A percentile compares a stretch with the other conserved stretches of the same genome.
phyloP scores from a whole-genome alignment of 2,113 vertebrate species.

The Dasyurus viverrinus region DNA sequence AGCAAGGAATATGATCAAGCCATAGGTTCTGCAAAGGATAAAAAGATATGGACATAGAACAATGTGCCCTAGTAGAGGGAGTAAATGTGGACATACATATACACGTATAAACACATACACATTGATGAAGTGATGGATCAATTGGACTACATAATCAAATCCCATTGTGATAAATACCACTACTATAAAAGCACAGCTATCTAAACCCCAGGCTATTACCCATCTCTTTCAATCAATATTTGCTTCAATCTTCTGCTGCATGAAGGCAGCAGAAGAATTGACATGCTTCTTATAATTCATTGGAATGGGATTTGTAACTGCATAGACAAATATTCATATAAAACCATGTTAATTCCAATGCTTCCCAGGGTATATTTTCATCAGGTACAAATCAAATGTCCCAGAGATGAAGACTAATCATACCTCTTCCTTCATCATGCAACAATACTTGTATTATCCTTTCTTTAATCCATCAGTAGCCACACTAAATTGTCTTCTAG shows the following conservation, averaged over 20 bases:
- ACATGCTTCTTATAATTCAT: background rate
- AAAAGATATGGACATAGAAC: background rate
- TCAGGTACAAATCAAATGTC: background rate
- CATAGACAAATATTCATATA: background rate
- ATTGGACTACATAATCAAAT: background rate
- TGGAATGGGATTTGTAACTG: background rate
- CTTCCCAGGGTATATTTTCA: background rate
- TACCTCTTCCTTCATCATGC: background rate
- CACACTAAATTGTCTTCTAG: background rate
- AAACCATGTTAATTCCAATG: background rate
- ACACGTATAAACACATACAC: background rate
- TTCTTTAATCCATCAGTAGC: background rate
- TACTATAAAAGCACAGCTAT: background rate
- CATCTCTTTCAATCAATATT: background rate
- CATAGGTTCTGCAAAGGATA: background rate
- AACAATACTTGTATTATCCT: background rate
- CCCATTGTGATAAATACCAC: background rate
- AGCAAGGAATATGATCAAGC: background rate
- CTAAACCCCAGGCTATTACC: background rate
- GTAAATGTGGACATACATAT: background rate
- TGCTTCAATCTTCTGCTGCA: background rate
- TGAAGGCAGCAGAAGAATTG: background rate
- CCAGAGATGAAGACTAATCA: background rate
- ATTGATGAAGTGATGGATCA: background rate
- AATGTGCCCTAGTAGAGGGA: background rate